These are phyloP conservation scores for Lepidochrysops patricia DNA, from an alignment of 2,888 invertebrate species.

Conservation along the genomic window DNA sequence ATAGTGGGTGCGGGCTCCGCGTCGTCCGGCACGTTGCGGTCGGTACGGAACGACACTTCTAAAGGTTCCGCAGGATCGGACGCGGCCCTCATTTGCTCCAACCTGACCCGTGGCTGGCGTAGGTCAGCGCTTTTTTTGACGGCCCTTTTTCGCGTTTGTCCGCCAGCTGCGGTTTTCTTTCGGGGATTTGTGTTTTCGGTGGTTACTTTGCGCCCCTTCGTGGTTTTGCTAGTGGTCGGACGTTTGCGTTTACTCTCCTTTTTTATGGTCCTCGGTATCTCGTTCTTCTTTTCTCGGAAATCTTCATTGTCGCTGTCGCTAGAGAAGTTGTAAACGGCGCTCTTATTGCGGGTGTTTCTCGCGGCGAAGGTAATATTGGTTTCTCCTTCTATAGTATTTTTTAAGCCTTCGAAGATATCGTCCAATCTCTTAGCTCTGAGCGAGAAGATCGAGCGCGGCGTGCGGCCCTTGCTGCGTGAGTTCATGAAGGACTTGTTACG, in stretches of 20 bases:
- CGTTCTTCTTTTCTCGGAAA: conserved; percentile 32
- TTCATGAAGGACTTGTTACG: conserved; percentile 34
- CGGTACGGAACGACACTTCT: conserved; percentile 39
- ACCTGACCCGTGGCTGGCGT: conserved; percentile 29
- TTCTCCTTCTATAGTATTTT: conserved; percentile 34
- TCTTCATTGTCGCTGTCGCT: conserved; percentile 57
- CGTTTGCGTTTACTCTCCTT: not conserved
- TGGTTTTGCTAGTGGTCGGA: not conserved
- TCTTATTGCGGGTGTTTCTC: conserved; percentile 27
- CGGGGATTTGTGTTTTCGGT: not conserved
- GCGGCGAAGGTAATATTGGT: conserved; percentile 35
- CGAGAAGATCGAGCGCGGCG: conserved; percentile 28
- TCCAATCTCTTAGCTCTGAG: conserved; percentile 41
- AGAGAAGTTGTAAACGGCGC: conserved; percentile 43
- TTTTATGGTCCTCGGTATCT: not conserved
- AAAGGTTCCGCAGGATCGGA: conserved; percentile 35
- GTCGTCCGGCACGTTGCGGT: conserved; percentile 19
- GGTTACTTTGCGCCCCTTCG: not conserved
- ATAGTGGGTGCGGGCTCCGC: conserved; percentile 31
- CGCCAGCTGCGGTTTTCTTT: conserved; percentile 14
- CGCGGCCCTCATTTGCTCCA: conserved; percentile 47
- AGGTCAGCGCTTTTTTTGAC: conserved; percentile 15
- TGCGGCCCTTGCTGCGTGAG: conserved; percentile 31
- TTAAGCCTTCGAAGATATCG: conserved; percentile 46
- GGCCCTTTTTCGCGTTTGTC: conserved; percentile 10